Evolutionary conservation across 2,888 invertebrate genomes (phyloP), one percentile per base, ranked within the genome.

Genomic region (Archips crataeganus): DNA sequence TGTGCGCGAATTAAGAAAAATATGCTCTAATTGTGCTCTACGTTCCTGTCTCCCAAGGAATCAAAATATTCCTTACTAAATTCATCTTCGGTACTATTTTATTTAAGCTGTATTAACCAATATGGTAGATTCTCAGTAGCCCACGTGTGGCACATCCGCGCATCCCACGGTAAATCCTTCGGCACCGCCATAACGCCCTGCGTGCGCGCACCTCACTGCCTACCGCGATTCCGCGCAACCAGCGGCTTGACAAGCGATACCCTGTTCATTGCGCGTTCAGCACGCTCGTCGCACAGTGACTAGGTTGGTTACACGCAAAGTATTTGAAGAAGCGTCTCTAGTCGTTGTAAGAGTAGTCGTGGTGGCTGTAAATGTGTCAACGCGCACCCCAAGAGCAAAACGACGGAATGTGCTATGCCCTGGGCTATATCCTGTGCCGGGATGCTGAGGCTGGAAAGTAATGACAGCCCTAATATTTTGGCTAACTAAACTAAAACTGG

Each of bases 91-190:
- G 11, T 54, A 23, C 23, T 54, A 57, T 34, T 9, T 60, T 39
- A 4, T 39, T 39, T 39, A 39, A 39, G 5, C 36, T 36, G n/a
- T n/a, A n/a, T 39, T n/a, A 60, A 60, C 36, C 23, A 11, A 5
- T 13, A 57, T 0, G 6, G 2, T 11, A 49, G 49, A n/a, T 65
- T 65, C 49, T 11, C 36, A 51, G 65, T 65, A 36, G n/a, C 36
- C 64, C 65, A 65, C 61, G 70, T 70, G 73, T 63, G 69, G 36
- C 85, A 76, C 75, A 42, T 84, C 81, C 79, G 75, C 76, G 75
- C 63, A 62, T 63, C 63, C 34, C 63, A 82, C 80, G 78, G 77
- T 83, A 81, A 79, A 83, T 81, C 83, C 80, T 79, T 83, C 83
- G 73, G 71, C 77, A 71, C 62, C 64, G 34, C 75, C 51, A 49